phyloP scores from a whole-genome alignment of 2,888 invertebrate species.

The Spodoptera exigua region DNA sequence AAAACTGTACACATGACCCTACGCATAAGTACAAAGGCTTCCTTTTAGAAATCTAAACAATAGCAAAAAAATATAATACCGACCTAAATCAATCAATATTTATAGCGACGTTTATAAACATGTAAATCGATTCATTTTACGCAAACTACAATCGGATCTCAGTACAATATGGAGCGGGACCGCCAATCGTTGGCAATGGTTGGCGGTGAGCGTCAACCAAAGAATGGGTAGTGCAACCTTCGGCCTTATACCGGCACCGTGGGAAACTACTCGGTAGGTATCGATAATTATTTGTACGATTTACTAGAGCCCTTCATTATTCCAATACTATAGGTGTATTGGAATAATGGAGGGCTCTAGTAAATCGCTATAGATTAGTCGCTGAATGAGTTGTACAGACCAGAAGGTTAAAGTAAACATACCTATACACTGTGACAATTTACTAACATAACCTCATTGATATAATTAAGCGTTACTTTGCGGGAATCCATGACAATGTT shows the following conservation, averaged over 20 bases:
- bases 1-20: too few species aligned
- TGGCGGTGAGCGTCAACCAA: constrained; percentile 25
- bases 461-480: too few species aligned
- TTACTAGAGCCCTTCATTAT: too few species aligned
- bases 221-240: constrained; percentile 24
- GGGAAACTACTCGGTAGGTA: constrained; percentile 26
- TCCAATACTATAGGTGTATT: neutral
- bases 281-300: neutral
- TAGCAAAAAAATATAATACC: neutral
- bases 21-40: constrained; percentile 1
- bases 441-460: too few species aligned
- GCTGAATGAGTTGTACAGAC: too few species aligned
- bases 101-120: neutral
- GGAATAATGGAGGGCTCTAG: too few species aligned
- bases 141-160: constrained; percentile 2
- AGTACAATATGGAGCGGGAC: constrained; percentile 15
- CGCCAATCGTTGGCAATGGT: neutral
- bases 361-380: too few species aligned
- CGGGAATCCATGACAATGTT: too few species aligned
- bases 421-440: too few species aligned
- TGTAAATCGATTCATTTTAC: constrained; percentile 16
- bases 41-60: constrained; percentile 4
- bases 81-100: neutral
- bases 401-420: too few species aligned
- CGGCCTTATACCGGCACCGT: constrained; percentile 22